These are phyloP conservation scores for Oithona nana DNA, from an alignment of 2,888 invertebrate species.

Conservation along the genomic window DNA sequence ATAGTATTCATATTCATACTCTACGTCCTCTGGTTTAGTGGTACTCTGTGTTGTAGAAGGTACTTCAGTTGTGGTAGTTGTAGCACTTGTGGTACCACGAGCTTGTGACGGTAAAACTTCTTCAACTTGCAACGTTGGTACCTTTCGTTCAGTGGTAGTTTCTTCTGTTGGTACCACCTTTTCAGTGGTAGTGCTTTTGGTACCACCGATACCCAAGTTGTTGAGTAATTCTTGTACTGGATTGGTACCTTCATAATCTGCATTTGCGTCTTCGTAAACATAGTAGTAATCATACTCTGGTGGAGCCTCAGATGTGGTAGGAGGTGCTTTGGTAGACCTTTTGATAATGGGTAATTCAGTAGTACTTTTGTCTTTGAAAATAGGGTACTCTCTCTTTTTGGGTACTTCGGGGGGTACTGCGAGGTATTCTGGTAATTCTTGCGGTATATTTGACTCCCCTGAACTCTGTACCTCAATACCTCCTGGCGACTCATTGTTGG, in stretches of 20 bases:
- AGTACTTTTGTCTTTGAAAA: neutral
- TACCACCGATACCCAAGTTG: neutral
- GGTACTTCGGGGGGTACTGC: neutral
- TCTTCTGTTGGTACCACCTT: neutral
- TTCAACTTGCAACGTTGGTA: neutral
- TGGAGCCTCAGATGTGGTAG: neutral
- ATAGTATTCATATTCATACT: constrained; percentile 10
- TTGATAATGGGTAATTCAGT: neutral
- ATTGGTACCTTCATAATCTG: neutral
- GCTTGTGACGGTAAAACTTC: neutral
- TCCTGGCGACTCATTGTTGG: neutral
- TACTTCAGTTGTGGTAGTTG: neutral
- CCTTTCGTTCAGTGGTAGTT: neutral
- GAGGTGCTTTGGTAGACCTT: neutral
- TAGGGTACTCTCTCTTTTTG: neutral
- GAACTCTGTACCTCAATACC: no score
- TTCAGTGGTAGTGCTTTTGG: neutral
- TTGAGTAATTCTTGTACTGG: neutral
- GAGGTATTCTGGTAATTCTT: no score
- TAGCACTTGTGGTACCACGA: neutral
- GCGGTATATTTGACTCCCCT: no score
- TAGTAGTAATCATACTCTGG: neutral
- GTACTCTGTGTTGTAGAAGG: neutral
- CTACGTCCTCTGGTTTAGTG: neutral
- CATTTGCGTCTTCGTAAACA: neutral